Base-by-base conservation (phyloP, 1,140 invertebrate genomes). In the Atta colombica region DNA sequence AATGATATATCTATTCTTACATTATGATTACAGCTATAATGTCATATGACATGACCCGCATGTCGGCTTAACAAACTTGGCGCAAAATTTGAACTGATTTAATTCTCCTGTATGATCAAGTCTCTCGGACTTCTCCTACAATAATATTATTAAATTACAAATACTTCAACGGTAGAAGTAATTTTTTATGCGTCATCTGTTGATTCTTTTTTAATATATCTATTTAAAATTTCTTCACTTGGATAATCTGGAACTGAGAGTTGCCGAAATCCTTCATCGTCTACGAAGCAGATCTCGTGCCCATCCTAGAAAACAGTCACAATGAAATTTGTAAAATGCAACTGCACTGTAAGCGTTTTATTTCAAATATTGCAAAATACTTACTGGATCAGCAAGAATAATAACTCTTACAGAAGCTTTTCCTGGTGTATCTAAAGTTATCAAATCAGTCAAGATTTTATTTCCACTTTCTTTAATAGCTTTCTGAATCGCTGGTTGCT, bases 271-370 rank as follows among this genome's bases (percentile, higher is more conserved):
- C 97, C 98, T 96, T 99, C 98, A 92, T 99, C 99, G 88, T 99
- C 99, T 18, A 99, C 99, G 95, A 99, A 99, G 95, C 99, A 99
- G 87, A 99, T 99, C 96, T 99, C 99, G 96, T 99, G 99, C 1
- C 97, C 98, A 96, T 99, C 98, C 97, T 97, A 10, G 78, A 91
- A 86, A 84, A 49, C 35, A 85, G 58, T 60, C 18, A 72, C 7
- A 69, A 51, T 77, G 0, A 25, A 53, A 65, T 68, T 68, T 69
- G 80, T 39, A 45, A 28, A 60, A 35, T 45, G 14, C 12, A 14
- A 69, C 12, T 16, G 6, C 14, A 49, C 4, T 3, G 4, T 31
- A 65, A 65, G 16, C 14, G 12, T 69, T 51, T 39, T 39, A 8
- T 66, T 66, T 69, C 25, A 51, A 18, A 21, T 61, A 31, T 49